Base-by-base conservation (phyloP, 2,888 invertebrate species). In the Gari tellinella region DNA sequence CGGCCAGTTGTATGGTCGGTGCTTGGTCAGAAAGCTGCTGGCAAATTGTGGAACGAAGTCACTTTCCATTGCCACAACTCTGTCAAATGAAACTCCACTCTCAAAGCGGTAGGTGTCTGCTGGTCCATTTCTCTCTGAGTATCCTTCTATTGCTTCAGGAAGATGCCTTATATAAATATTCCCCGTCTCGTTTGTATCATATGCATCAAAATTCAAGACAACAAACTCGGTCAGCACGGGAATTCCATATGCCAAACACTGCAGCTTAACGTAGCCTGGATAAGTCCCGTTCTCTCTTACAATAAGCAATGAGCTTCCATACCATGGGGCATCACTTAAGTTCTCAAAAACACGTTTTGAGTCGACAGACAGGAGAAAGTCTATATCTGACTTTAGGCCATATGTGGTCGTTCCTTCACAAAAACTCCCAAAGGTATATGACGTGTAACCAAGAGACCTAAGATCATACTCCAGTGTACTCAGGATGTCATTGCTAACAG, bases 71-170 rank as follows among this genome's bases (percentile, higher is more conserved):
- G 61, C 51, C 15, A 4, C 3, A 2, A 51, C 51, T n/a, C n/a
- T n/a, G 51, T 49, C 40, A 15, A 51, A 38, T 7, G 12, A 23
- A 38, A 23, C 15, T 17, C 17, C 14, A 17, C 17, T 21, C 15
- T 26, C 14, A 25, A 40, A 15, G 14, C 17, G 15, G 23, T 21
- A 23, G 26, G 57, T 57, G 21, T 31, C 4, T 15, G 60, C 60
- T 31, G 60, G 60, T 19, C 60, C 60, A 48, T 57, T 53, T n/a
- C 17, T 10, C 17, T 31, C 38, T 4, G n/a, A 12, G 10, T 19
- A 31, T 31, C 31, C 31, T 31, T 31, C 5, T 31, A 31, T 31
- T 10, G 31, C 31, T 10, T 31, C 31, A 31, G 31, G 10, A 7
- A 31, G 4, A 31, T 31, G 31, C 31, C 10, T 31, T 10, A 7